These are phyloP conservation scores for Potorous gilbertii DNA, from an alignment of 2,797 vertebrate genomes.

Conservation along the genomic window DNA sequence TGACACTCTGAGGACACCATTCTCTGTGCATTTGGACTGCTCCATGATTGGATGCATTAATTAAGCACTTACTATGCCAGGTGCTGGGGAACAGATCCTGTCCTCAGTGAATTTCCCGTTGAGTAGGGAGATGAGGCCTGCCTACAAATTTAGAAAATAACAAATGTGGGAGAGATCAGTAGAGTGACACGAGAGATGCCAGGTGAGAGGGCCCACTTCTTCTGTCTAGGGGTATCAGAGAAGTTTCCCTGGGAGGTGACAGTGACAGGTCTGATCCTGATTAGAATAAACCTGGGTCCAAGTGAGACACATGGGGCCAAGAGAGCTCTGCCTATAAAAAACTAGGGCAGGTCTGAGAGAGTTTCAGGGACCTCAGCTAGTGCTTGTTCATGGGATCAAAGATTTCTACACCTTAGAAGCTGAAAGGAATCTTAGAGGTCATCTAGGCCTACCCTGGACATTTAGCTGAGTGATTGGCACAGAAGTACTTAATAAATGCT, in stretches of 20 bases:
- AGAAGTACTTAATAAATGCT: background rate
- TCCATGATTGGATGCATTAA: background rate
- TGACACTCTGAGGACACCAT: background rate
- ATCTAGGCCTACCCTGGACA: background rate
- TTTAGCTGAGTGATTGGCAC: background rate
- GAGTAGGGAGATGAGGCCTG: background rate
- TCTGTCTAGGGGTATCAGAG: background rate
- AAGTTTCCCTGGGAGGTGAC: background rate
- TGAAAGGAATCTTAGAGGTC: background rate
- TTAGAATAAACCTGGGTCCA: background rate
- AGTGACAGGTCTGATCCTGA: background rate
- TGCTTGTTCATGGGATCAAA: background rate
- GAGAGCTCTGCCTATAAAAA: background rate
- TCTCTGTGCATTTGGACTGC: background rate
- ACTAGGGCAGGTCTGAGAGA: background rate
- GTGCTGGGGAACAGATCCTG: background rate
- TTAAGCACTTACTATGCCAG: background rate
- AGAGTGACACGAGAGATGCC: background rate
- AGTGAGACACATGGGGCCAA: background rate
- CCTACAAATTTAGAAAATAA: background rate
- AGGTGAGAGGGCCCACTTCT: background rate
- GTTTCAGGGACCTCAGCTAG: background rate
- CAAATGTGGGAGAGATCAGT: background rate
- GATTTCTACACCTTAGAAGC: background rate
- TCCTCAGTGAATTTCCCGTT: background rate